phyloP scores from a whole-genome alignment of 2,113 vertebrate genomes.

The Laterallus jamaicensis region DNA sequence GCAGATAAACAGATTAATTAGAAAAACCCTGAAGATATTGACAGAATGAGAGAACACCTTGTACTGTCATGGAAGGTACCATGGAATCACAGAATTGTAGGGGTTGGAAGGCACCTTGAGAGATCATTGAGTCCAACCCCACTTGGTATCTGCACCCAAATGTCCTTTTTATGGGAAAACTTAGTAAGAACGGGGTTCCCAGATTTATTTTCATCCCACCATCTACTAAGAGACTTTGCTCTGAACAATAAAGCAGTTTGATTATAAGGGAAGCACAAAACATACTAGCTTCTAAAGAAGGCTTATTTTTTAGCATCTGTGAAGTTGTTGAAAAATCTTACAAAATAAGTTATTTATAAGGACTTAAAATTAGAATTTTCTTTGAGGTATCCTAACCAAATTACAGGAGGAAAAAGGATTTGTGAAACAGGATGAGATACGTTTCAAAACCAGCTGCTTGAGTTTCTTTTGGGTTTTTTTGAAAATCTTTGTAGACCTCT shows the following conservation, averaged over 20 bases:
- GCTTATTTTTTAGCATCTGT: slow-evolving; percentile 31
- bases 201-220: slow-evolving; percentile 9
- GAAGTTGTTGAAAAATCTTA: slow-evolving; percentile 27
- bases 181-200: neutral
- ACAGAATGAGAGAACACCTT: neutral
- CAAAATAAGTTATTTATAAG: slow-evolving; percentile 46
- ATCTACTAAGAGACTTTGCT: neutral
- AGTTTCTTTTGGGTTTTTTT: neutral
- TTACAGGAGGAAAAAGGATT: neutral
- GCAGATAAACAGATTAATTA: neutral
- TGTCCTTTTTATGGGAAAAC: neutral
- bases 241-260: neutral
- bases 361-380: slow-evolving; percentile 31
- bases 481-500: neutral
- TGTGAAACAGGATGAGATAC: neutral
- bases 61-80: neutral
- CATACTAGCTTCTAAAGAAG: neutral
- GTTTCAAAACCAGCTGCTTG: neutral
- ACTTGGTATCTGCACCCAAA: neutral
- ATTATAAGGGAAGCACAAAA: slow-evolving; percentile 24
- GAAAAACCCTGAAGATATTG: neutral
- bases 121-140: too few relatives aligned
- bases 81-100: too few relatives aligned
- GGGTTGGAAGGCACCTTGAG: too few relatives aligned
- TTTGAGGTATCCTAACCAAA: slow-evolving; percentile 33